Evolutionary conservation across 2,888 invertebrate genomes (phyloP).

Genomic region (Caenorhabditis parvicauda): DNA sequence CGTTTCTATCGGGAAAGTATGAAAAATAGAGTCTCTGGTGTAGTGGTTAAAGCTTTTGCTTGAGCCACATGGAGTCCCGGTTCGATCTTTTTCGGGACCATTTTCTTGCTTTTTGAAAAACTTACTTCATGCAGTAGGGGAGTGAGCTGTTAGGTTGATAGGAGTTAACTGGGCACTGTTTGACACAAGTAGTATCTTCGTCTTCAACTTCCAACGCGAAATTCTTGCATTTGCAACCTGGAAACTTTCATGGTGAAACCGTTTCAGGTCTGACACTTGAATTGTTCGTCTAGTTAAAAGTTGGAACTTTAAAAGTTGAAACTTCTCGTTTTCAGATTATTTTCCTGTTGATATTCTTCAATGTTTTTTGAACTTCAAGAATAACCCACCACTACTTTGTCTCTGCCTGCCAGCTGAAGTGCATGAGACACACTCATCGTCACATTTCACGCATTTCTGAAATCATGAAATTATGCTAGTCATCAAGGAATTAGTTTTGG

Average conservation of each 20-base stretch:
- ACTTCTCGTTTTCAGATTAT: no score
- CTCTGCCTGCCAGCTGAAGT: slow-evolving; percentile 17
- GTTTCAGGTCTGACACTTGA: neutral
- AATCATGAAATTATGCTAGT: no score
- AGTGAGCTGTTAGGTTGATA: no score
- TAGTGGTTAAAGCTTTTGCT: no score
- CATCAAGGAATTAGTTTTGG: no score
- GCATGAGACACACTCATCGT: slow-evolving; percentile 32
- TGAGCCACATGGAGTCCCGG: slow-evolving; percentile 3
- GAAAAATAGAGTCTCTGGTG: no score
- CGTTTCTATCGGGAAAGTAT: no score
- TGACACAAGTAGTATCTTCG: slow-evolving; percentile 7
- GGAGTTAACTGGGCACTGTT: slow-evolving; percentile 10
- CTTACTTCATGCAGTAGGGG: no score
- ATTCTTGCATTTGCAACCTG: slow-evolving; percentile 25
- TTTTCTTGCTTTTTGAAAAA: no score
- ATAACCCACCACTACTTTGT: slow-evolving; percentile 5
- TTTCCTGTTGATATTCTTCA: neutral
- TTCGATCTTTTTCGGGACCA: neutral
- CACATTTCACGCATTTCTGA: slow-evolving; percentile 41
- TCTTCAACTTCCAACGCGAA: slow-evolving; percentile 2
- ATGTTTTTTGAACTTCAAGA: neutral
- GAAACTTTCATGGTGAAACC: no score
- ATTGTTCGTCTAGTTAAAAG: no score
- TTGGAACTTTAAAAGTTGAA: no score